A percentile compares a stretch with the other conserved stretches of the same genome.
Conservation (phyloP, 2,888 invertebrate species). For the Cryptocephalus moraei region DNA sequence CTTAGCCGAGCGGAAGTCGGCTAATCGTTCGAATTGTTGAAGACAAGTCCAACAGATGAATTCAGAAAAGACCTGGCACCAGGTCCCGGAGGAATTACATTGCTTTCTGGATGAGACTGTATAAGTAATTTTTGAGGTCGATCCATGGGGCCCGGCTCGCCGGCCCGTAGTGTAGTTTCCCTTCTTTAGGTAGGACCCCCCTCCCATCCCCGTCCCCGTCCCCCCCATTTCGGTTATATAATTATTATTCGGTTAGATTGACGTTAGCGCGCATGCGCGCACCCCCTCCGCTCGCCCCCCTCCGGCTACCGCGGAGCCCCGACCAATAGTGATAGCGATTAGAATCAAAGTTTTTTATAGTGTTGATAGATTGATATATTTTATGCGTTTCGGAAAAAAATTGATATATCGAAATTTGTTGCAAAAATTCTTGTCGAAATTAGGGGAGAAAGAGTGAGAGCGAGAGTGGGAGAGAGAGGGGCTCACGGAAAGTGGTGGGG, state of each 20-base stretch:
- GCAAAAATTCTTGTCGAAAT: not conserved
- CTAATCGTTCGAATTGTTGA: slow-evolving; percentile 34
- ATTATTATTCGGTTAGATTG: not conserved
- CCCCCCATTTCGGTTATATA: not conserved
- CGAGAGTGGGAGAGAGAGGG: too few relatives aligned
- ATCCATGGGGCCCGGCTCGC: slow-evolving; percentile 29
- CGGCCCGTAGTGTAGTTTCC: slow-evolving; percentile 34
- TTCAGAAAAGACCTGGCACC: slow-evolving; percentile 36
- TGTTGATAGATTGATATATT: slow-evolving; percentile 15
- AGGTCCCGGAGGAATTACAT: slow-evolving; percentile 38
- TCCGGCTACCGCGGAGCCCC: not conserved
- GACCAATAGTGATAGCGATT: slow-evolving; percentile 12
- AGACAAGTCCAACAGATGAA: slow-evolving; percentile 39
- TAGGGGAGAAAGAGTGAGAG: too few relatives aligned
- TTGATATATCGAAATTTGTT: slow-evolving; percentile 11
- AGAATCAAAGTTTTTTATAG: slow-evolving; percentile 18
- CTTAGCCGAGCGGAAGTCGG: slow-evolving; percentile 20
- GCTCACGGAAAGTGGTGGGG: too few relatives aligned
- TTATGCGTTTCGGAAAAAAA: slow-evolving; percentile 12
- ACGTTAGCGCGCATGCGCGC: not conserved
- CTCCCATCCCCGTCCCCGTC: not conserved
- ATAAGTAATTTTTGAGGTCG: slow-evolving; percentile 42
- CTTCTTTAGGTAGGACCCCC: slow-evolving; percentile 37
- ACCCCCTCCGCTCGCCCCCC: not conserved
- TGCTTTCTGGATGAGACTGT: slow-evolving; percentile 43